Evolutionary conservation across 2,113 vertebrate species (phyloP).

Genomic region (Cynocephalus volans): DNA sequence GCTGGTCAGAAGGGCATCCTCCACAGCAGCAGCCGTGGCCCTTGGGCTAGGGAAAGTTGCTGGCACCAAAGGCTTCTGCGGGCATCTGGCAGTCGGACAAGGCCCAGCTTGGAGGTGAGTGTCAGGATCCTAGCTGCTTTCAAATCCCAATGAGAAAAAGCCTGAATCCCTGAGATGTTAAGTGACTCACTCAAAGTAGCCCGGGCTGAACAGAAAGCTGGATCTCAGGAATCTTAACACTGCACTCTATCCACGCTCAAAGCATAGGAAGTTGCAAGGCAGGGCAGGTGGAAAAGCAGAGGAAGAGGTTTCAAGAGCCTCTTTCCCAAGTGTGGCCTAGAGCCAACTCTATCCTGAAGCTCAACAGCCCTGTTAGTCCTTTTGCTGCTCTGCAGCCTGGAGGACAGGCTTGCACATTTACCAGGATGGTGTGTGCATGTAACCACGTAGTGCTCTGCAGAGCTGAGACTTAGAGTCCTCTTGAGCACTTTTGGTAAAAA

Average conservation of each 20-base stretch:
- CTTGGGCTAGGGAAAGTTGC: not conserved
- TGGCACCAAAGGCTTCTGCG: not conserved
- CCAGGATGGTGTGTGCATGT: fast-evolving
- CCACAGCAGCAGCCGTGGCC: not conserved
- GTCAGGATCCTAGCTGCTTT: not conserved
- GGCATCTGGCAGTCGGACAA: not conserved
- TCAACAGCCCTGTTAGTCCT: not conserved
- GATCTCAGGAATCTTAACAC: not conserved
- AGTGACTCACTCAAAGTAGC: not conserved
- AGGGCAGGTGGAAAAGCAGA: not conserved
- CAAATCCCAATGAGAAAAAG: not conserved
- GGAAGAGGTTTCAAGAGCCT: not conserved
- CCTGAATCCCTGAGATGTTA: not conserved
- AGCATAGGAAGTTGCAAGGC: not conserved
- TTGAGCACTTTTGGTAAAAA: not conserved
- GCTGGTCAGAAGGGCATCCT: not conserved
- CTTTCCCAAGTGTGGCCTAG: not conserved
- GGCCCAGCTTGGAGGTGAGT: not conserved
- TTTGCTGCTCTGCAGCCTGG: not conserved
- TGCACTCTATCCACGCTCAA: no score
- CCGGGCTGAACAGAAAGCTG: not conserved
- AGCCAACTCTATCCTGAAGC: not conserved
- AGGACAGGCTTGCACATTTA: not conserved
- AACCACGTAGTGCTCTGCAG: not conserved
- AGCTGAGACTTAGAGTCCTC: not conserved